Conservation (phyloP, 2,113 vertebrate genomes). For the crab-eating macaque (Macaca fascicularis) region DNA sequence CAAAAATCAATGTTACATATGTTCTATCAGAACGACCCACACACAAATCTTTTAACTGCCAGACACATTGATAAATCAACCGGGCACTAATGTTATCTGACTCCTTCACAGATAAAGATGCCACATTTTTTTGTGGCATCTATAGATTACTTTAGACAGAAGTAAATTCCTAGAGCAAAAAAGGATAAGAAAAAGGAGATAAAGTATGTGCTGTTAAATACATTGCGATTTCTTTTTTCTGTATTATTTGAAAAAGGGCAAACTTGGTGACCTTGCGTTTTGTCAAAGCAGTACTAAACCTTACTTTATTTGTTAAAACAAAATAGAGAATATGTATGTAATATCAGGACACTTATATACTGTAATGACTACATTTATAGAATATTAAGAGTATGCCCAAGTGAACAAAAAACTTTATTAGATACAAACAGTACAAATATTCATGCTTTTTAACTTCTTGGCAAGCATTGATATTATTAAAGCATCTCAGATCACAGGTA, state of each 20-base stretch:
- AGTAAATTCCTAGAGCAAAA: slow-evolving; percentile 53
- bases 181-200: slow-evolving; percentile 33
- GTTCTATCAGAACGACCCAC: slow-evolving; percentile 31
- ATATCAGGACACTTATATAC: background rate
- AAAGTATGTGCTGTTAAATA: background rate
- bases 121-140: slow-evolving; percentile 33
- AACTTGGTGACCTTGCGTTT: background rate
- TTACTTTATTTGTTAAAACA: background rate
- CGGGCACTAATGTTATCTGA: slow-evolving; percentile 47
- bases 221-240: background rate
- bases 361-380: background rate
- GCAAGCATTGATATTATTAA: background rate
- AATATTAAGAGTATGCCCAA: background rate
- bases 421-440: background rate
- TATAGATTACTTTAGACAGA: slow-evolving; percentile 51
- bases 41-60: slow-evolving; percentile 50
- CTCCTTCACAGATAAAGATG: slow-evolving; percentile 49
- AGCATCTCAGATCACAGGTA: background rate
- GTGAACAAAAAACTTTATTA: background rate
- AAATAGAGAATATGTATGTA: background rate
- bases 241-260: background rate
- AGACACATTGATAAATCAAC: slow-evolving; percentile 58
- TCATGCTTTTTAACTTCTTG: background rate
- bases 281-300: background rate
- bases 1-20: slow-evolving; percentile 61